A percentile compares a stretch with the other conserved stretches of the same genome.
Conservation (phyloP, 1,140 invertebrate genomes). For the Drosophila orosa region DNA sequence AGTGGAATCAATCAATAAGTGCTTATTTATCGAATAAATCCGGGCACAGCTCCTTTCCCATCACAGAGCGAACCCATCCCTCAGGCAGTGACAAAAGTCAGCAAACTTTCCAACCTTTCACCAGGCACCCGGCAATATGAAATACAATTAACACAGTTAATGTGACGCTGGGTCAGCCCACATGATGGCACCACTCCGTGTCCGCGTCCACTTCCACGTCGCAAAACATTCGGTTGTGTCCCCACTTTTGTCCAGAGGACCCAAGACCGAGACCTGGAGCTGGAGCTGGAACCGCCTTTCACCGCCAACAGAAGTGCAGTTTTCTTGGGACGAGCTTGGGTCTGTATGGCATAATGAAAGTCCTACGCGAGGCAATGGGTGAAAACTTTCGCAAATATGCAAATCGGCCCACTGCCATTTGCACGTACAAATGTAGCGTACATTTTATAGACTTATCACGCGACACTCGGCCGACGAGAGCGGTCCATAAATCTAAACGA, state of each 20-base stretch:
- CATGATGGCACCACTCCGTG: conserved; percentile 35
- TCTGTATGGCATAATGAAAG: conserved; percentile 57
- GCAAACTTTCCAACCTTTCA: conserved; percentile 53
- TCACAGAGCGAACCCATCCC: conserved; percentile 3
- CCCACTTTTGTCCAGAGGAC: conserved; percentile 17
- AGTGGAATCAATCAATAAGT: conserved; percentile 21
- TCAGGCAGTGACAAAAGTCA: conserved; percentile 35
- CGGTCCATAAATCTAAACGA: conserved; percentile 76
- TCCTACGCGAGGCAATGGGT: conserved; percentile 53
- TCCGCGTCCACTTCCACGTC: conserved; percentile 1
- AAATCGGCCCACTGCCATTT: conserved; percentile 77
- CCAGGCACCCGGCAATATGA: conserved; percentile 50
- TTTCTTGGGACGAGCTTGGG: conserved; percentile 12
- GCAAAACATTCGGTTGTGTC: conserved; percentile 14
- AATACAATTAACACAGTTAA: conserved; percentile 71
- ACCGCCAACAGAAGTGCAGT: conserved; percentile 49
- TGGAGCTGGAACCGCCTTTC: conserved; percentile 49
- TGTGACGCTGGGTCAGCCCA: conserved; percentile 53
- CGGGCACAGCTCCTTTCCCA: conserved; percentile 6
- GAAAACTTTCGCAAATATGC: conserved; percentile 73
- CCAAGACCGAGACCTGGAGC: conserved; percentile 2
- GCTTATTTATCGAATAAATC: conserved; percentile 1
- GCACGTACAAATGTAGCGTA: conserved; percentile 75
- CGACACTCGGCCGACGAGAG: conserved; percentile 63
- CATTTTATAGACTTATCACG: conserved; percentile 82